These are phyloP conservation scores for Latheticus oryzae DNA, from an alignment of 2,888 invertebrate genomes.

Conservation along the genomic window DNA sequence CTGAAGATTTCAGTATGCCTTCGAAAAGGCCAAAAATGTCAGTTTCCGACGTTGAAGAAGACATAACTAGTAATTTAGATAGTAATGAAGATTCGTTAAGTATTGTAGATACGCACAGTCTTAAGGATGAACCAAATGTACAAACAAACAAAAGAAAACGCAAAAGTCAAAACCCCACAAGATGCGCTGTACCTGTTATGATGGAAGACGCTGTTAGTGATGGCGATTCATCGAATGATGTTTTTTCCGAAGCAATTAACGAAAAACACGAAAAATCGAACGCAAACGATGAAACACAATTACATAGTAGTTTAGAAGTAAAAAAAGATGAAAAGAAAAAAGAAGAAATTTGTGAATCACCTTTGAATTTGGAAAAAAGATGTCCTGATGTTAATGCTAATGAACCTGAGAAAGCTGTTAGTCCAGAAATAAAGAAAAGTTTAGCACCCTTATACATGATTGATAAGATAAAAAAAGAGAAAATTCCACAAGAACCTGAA, in stretches of 20 bases:
- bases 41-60: constrained; percentile 69
- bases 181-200: constrained; percentile 74
- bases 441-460: constrained; percentile 63
- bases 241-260: constrained; percentile 57
- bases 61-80: constrained; percentile 71
- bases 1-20: constrained; percentile 77
- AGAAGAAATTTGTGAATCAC: constrained; percentile 56
- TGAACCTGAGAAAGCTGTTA: constrained; percentile 59
- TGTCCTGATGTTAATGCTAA: constrained; percentile 64
- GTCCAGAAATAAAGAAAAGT: constrained; percentile 63
- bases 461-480: constrained; percentile 65
- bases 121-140: constrained; percentile 69
- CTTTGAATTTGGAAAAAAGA: constrained; percentile 66
- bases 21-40: constrained; percentile 72
- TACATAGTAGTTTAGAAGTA: constrained; percentile 40
- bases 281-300: constrained; percentile 45
- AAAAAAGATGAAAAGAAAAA: constrained; percentile 53
- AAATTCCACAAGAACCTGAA: constrained; percentile 55
- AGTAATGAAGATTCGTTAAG: constrained; percentile 74
- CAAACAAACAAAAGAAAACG: constrained; percentile 84
- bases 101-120: constrained; percentile 68
- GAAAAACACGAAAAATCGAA: constrained; percentile 50
- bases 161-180: constrained; percentile 89
- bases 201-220: constrained; percentile 70
- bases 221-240: constrained; percentile 72